Conservation (phyloP, 2,888 invertebrate species). For the Rugalucina vietnamica region DNA sequence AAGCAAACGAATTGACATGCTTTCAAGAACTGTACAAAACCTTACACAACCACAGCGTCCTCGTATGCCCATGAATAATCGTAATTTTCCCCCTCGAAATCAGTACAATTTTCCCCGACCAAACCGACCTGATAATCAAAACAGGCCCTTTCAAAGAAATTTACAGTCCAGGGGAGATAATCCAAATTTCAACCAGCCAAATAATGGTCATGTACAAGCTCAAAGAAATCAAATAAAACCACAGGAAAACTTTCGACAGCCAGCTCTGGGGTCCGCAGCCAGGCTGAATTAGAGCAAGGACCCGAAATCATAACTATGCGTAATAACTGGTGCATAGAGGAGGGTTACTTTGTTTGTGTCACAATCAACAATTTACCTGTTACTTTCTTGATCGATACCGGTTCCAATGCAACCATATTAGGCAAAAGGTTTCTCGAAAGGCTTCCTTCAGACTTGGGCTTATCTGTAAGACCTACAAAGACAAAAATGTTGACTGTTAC, state of each 20-base stretch:
- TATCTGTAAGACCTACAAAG: background rate
- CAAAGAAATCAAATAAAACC: background rate
- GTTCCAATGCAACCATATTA: conserved; percentile 32
- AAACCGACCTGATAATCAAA: no score
- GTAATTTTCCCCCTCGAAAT: background rate
- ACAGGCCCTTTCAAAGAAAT: no score
- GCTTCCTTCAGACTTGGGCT: background rate
- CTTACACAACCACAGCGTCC: no score
- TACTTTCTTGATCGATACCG: conserved; percentile 33
- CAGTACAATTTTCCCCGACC: background rate
- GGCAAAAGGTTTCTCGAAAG: conserved; percentile 1
- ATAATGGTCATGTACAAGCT: background rate
- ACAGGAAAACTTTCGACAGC: conserved; percentile 24
- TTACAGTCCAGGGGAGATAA: background rate
- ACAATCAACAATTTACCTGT: conserved; percentile 5
- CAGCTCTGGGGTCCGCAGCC: conserved; percentile 23
- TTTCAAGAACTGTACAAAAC: background rate
- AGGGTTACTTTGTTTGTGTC: conserved; percentile 21
- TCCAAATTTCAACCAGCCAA: background rate
- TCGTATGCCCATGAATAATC: background rate
- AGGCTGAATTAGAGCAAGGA: conserved; percentile 25
- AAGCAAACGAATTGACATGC: background rate
- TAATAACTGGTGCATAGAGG: conserved; percentile 8
- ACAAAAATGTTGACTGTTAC: conserved; percentile 32
- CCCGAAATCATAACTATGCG: background rate